Base-by-base conservation (phyloP, 2,888 invertebrate genomes). In the Cryptus armator region DNA sequence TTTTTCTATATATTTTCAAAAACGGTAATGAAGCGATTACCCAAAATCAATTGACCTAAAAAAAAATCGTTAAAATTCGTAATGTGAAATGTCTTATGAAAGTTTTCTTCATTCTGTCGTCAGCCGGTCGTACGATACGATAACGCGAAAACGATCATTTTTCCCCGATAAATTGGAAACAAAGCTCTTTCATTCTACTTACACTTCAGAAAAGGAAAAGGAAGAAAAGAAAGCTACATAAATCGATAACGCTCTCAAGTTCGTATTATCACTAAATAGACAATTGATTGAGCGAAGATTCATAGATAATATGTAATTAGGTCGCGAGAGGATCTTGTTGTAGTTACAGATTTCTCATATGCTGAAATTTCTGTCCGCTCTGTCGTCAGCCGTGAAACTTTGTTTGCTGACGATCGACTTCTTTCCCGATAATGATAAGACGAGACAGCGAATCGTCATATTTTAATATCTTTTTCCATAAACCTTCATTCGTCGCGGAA, bases 101-200 rank as follows among this genome's bases (percentile, higher is more conserved):
- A 85, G 46, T 51, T 82, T 71, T 76, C 76, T 76, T 82, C 67
- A 56, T 76, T 85, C 82, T 85, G 79, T 85, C 82, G 80, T 79
- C 76, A 82, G 79, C 76, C 77, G 12, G 19, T 72, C 59, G 24
- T 32, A 7, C 51, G 68, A 81, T 70, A 56, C 51, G 59, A 59
- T 82, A 82, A 72, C 64, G 43, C 12, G 53, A 72, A 56, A 59
- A 32, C 59, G 44, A 53, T 66, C 24, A 46, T 43, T 81, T 16
- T 46, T 24, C 12, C 24, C 10, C 48, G 48, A 14, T 24, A 66
- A 51, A 16, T 37, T 75, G 16, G 12, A 48, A 64, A 64, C 62
- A 62, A 64, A 46, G 59, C 29, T 43, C 24, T 19, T 12, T 32
- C 16, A 70, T 67, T 67, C 59, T 46, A 62, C 46, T 24, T 19